These are phyloP conservation scores for Regulus satrapa DNA, from an alignment of 2,113 vertebrate genomes.

Conservation along the genomic window DNA sequence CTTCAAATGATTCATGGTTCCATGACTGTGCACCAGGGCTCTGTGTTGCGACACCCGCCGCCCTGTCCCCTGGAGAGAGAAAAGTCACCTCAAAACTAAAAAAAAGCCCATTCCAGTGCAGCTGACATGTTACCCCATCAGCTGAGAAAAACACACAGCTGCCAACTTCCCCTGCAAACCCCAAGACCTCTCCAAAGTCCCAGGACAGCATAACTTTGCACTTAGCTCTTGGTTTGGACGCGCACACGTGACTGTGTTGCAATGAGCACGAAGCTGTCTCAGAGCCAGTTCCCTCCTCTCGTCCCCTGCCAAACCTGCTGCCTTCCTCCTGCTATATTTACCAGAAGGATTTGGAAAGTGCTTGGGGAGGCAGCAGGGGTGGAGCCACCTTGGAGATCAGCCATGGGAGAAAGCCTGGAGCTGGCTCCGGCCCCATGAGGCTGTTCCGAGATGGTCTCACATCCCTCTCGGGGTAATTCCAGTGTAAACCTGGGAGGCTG, in stretches of 20 bases:
- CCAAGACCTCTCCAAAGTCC: not conserved
- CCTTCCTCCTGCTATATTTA: conserved; percentile 14
- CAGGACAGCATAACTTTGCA: not conserved
- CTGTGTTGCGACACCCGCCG: not conserved
- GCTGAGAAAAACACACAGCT: not conserved
- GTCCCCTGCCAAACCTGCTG: not conserved
- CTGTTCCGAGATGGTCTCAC: not conserved
- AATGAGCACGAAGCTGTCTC: not conserved
- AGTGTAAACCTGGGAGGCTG: not conserved
- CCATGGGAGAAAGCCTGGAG: not conserved
- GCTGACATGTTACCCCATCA: not conserved
- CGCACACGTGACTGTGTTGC: accelerated
- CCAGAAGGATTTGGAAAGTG: not conserved
- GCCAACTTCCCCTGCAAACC: not conserved
- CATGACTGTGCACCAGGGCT: not conserved
- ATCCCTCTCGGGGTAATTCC: not conserved
- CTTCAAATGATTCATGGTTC: not conserved
- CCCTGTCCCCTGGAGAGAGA: not conserved
- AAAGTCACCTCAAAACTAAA: not conserved
- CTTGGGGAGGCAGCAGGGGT: not conserved
- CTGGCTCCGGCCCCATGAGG: accelerated
- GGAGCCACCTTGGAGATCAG: not conserved
- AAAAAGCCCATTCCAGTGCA: not conserved
- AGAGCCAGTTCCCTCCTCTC: not conserved
- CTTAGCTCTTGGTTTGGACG: not conserved